Conservation (phyloP, 2,113 vertebrate genomes). For the Hydropotes inermis region DNA sequence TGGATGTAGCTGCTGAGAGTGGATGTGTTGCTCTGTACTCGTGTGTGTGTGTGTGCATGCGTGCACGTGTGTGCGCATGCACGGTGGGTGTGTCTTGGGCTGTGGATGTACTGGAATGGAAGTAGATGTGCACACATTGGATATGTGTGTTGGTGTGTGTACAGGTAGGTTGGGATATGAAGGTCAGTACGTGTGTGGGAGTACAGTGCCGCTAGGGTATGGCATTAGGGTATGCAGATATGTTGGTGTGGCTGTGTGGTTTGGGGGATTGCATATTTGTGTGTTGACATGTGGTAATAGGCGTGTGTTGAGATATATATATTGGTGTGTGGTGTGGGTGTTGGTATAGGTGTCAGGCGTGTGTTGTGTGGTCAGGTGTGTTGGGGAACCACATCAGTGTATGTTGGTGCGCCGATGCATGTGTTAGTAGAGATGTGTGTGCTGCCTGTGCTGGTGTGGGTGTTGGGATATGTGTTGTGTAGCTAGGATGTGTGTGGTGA, state of each 20-base stretch:
- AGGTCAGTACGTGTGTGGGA: background rate
- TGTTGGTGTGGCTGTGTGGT: background rate
- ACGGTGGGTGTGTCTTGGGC: background rate
- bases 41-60: rapidly evolving
- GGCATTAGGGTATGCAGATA: rapidly evolving
- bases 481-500: background rate
- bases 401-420: background rate
- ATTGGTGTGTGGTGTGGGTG: background rate
- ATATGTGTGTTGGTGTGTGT: rapidly evolving
- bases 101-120: background rate
- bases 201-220: rapidly evolving
- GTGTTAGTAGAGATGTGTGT: background rate
- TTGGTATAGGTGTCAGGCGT: no score
- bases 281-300: background rate
- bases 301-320: background rate
- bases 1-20: background rate
- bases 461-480: background rate
- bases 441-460: background rate
- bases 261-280: background rate
- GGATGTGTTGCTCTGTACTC: rapidly evolving
- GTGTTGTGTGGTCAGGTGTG: background rate
- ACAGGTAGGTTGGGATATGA: background rate
- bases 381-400: background rate
- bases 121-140: rapidly evolving
- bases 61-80: rapidly evolving